Conservation (phyloP, 2,888 invertebrate genomes). For the Troides helena region DNA sequence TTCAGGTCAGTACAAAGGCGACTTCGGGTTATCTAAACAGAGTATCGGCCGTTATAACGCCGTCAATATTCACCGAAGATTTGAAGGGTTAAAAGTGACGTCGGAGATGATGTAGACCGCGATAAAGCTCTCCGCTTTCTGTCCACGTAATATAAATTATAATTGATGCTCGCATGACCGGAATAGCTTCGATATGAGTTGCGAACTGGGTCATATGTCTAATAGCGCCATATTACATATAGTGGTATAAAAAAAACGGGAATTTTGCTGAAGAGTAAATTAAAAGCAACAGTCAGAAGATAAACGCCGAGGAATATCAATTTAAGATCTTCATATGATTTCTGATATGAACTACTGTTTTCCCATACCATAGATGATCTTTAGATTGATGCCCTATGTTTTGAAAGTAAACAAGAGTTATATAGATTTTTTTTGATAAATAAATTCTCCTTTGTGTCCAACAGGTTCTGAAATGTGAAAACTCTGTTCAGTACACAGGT, state of each 20-base stretch:
- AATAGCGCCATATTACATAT: neutral
- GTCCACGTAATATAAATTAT: neutral
- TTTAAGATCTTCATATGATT: too few species aligned
- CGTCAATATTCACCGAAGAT: neutral
- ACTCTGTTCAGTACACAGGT: too few species aligned
- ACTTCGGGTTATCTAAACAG: neutral
- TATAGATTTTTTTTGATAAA: too few species aligned
- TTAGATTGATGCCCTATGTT: too few species aligned
- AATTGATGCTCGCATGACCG: neutral
- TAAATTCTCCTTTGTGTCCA: too few species aligned
- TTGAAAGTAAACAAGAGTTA: too few species aligned
- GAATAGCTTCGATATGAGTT: neutral
- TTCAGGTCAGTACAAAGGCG: neutral
- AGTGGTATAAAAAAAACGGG: neutral
- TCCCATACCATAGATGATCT: too few species aligned
- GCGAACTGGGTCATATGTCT: neutral
- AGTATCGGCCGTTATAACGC: neutral
- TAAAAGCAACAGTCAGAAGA: neutral
- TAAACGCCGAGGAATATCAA: neutral
- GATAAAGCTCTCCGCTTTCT: neutral
- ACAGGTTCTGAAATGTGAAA: too few species aligned
- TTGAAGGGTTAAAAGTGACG: conserved; percentile 2
- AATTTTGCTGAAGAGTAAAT: neutral
- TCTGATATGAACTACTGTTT: too few species aligned
- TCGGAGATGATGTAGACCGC: neutral